Conservation (phyloP, 1,140 invertebrate species). For the Saxidomus purpurata region DNA sequence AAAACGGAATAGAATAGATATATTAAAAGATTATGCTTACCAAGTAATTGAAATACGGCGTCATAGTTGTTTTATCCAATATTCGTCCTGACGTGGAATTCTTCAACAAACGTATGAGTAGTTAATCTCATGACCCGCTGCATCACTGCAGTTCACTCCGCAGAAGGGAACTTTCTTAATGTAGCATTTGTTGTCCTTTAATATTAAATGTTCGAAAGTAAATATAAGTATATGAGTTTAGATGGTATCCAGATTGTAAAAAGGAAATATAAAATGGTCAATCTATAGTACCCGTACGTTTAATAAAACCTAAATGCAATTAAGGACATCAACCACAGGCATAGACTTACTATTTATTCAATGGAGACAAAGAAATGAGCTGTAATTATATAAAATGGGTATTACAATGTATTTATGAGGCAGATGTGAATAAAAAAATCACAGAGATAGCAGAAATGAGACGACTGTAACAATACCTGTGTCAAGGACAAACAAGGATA, state of each 20-base stretch:
- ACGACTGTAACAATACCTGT: slow-evolving; percentile 25
- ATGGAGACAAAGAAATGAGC: too few species aligned
- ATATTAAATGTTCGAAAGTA: slow-evolving; percentile 5
- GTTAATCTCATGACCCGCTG: slow-evolving; percentile 84
- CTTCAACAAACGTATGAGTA: slow-evolving; percentile 75
- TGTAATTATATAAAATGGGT: too few species aligned
- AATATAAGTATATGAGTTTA: neutral
- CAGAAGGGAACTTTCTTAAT: slow-evolving; percentile 85
- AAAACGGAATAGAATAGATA: too few species aligned
- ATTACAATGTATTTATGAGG: too few species aligned
- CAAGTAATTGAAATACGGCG: slow-evolving; percentile 84
- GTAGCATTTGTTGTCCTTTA: slow-evolving; percentile 79
- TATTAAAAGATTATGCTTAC: too few species aligned
- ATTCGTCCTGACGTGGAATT: slow-evolving; percentile 77
- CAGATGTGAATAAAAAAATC: too few species aligned
- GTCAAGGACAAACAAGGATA: slow-evolving; percentile 47
- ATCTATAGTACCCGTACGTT: too few species aligned
- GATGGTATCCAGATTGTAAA: neutral
- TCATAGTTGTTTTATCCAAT: slow-evolving; percentile 81
- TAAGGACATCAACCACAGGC: too few species aligned
- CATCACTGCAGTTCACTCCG: slow-evolving; percentile 86
- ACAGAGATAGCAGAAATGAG: too few species aligned
- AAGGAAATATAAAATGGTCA: too few species aligned
- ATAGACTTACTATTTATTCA: too few species aligned
- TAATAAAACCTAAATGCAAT: too few species aligned